Evolutionary conservation across 2,888 invertebrate genomes (phyloP).

Genomic region (Euphydryas editha): DNA sequence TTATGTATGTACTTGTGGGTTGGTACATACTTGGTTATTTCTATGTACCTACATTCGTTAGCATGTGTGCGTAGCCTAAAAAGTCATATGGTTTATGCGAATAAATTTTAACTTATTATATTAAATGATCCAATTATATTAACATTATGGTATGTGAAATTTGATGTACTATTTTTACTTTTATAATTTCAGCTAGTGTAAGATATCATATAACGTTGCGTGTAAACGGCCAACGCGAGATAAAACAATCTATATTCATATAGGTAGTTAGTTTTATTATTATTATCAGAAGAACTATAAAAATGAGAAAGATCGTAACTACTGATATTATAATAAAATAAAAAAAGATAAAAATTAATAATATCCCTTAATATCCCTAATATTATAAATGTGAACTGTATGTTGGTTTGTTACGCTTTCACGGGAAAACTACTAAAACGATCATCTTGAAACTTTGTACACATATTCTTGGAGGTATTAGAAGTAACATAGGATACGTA

Average conservation of each 20-base stretch:
- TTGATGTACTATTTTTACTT: background rate
- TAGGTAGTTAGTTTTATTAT: background rate
- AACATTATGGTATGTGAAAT: background rate
- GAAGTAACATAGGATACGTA: too few species aligned
- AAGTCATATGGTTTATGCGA: background rate
- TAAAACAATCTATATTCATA: background rate
- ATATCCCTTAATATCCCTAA: too few species aligned
- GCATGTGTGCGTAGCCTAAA: constrained; percentile 5
- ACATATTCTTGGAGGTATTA: too few species aligned
- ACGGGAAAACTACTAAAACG: too few species aligned
- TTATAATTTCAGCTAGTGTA: constrained; percentile 1
- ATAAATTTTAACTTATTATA: constrained; percentile 1
- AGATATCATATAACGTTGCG: constrained; percentile 13
- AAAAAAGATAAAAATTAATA: too few species aligned
- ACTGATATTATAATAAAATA: background rate
- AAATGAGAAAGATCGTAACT: background rate
- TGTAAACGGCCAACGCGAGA: background rate
- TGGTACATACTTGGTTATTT: too few species aligned
- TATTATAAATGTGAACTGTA: too few species aligned
- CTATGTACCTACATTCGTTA: background rate
- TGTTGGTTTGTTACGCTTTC: too few species aligned
- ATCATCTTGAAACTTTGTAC: too few species aligned
- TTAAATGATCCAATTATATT: background rate
- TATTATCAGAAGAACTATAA: background rate
- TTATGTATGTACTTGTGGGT: background rate